These are phyloP conservation scores for Drosophila picticornis DNA, from an alignment of 2,888 invertebrate species.

Conservation along the genomic window DNA sequence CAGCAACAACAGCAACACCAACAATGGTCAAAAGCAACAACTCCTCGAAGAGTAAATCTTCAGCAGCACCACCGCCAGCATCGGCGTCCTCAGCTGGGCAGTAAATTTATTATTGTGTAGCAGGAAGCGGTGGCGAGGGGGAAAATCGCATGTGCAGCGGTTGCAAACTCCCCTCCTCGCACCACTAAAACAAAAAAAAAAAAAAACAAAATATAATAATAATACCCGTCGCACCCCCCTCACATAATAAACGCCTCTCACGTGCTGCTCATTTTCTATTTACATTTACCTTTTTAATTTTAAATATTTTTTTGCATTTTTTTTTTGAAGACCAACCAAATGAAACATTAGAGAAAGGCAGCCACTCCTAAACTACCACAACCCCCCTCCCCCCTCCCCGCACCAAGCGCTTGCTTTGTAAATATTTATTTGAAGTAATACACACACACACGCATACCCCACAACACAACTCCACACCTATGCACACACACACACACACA, in stretches of 20 bases:
- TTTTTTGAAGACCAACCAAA: conserved; percentile 5
- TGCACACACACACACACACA: conserved; percentile 9
- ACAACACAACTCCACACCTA: conserved; percentile 16
- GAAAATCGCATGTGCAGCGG: background rate
- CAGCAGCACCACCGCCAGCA: conserved; percentile 16
- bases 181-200: background rate
- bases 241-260: background rate
- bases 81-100: conserved; percentile 35
- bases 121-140: background rate
- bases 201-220: background rate
- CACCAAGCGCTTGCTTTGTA: conserved; percentile 62
- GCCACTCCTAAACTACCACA: background rate
- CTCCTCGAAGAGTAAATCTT: conserved; percentile 33
- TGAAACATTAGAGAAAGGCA: conserved; percentile 11
- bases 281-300: conserved; percentile 8
- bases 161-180: background rate
- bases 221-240: background rate
- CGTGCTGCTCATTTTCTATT: conserved; percentile 36
- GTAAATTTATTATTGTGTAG: conserved; percentile 16
- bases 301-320: conserved; percentile 21
- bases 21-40: conserved; percentile 23
- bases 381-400: background rate
- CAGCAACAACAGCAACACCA: conserved; percentile 7
- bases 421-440: conserved; percentile 74
- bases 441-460: conserved; percentile 23